A percentile compares a stretch with the other conserved stretches of the same genome.
These are phyloP conservation scores for Dryobotodes eremita DNA, from an alignment of 2,888 invertebrate genomes.

Conservation along the genomic window DNA sequence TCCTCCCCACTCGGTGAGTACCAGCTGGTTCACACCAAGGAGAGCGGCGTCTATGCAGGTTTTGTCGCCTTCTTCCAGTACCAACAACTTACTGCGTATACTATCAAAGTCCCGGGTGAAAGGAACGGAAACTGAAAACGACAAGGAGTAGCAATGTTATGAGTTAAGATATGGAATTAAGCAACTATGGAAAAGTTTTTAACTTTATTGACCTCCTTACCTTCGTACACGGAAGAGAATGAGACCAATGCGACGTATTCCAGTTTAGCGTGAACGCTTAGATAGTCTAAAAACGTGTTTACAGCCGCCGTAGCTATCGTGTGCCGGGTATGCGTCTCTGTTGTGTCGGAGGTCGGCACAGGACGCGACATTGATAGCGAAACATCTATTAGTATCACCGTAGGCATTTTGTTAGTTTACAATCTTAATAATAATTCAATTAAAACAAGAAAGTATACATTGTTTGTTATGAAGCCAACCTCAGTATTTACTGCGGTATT, in stretches of 20 bases:
- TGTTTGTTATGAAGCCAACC: slow-evolving; percentile 18
- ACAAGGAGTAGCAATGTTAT: slow-evolving; percentile 19
- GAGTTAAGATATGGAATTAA: background rate
- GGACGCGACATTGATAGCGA: slow-evolving; percentile 88
- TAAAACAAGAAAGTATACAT: slow-evolving; percentile 5
- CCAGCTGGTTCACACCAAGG: slow-evolving; percentile 94
- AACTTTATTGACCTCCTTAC: slow-evolving; percentile 68
- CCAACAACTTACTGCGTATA: slow-evolving; percentile 94
- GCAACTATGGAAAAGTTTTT: background rate
- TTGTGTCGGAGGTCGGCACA: slow-evolving; percentile 80
- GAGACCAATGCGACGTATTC: slow-evolving; percentile 86
- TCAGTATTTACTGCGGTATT: background rate
- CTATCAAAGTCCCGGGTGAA: slow-evolving; percentile 97
- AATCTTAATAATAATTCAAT: slow-evolving; percentile 9
- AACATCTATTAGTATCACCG: slow-evolving; percentile 85
- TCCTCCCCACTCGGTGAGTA: slow-evolving; percentile 98
- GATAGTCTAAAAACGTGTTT: slow-evolving; percentile 86
- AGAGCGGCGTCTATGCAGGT: slow-evolving; percentile 95
- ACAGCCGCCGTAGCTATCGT: slow-evolving; percentile 84
- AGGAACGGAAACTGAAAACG: slow-evolving; percentile 92
- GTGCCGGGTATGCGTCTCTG: slow-evolving; percentile 83
- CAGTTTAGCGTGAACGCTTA: slow-evolving; percentile 83
- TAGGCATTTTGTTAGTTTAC: slow-evolving; percentile 80
- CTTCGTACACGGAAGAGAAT: slow-evolving; percentile 86
- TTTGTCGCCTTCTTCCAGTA: slow-evolving; percentile 96